A percentile compares a stretch with the other conserved stretches of the same genome.
Evolutionary conservation across 2,888 invertebrate species (phyloP).

Genomic region (Sinotaia quadrata): DNA sequence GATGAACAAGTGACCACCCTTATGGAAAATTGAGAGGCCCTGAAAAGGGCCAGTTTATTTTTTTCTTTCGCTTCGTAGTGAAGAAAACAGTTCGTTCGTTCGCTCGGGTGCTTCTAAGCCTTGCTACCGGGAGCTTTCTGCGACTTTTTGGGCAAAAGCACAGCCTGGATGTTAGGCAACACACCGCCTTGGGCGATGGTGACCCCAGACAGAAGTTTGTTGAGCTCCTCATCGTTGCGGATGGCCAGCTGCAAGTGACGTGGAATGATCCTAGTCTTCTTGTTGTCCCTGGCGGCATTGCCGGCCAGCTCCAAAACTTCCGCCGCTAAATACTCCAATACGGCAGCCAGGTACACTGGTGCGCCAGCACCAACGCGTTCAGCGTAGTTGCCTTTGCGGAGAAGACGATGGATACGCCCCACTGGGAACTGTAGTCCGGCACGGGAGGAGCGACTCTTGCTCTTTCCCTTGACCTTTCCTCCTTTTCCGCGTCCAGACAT

Average conservation of each 20-base stretch:
- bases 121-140: conserved; percentile 11
- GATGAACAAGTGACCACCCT: no score
- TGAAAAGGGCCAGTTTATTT: no score
- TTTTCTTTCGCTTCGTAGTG: no score
- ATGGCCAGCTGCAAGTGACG: conserved; percentile 85
- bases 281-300: conserved; percentile 76
- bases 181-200: conserved; percentile 90
- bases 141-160: conserved; percentile 83
- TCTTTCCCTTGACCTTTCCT: conserved; percentile 64
- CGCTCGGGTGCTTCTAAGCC: no score
- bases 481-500: conserved; percentile 71
- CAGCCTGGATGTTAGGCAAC: conserved; percentile 82
- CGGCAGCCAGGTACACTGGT: conserved; percentile 72
- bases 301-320: conserved; percentile 75
- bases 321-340: conserved; percentile 75
- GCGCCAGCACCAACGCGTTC: conserved; percentile 71
- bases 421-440: conserved; percentile 69
- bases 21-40: no score
- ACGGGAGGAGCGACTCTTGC: conserved; percentile 62
- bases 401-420: conserved; percentile 66
- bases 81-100: no score
- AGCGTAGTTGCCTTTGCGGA: conserved; percentile 69
- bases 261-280: conserved; percentile 81
- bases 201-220: conserved; percentile 83
- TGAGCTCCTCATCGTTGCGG: conserved; percentile 86